These are phyloP conservation scores for Rhysida immarginata DNA, from an alignment of 1,140 invertebrate genomes.

Conservation along the genomic window DNA sequence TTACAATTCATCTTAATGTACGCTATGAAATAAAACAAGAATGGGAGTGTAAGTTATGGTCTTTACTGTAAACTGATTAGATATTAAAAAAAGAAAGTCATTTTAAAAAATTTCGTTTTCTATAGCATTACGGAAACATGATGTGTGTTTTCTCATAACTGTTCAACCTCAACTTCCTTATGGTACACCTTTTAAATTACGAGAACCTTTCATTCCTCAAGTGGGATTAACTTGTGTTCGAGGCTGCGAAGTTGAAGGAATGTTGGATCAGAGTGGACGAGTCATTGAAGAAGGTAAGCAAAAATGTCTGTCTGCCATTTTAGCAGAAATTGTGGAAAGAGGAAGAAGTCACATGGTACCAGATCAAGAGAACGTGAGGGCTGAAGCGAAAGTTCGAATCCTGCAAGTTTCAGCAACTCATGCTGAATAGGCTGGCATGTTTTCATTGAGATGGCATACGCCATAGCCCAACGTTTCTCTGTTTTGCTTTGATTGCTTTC, in stretches of 20 bases:
- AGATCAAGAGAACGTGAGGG: too few species aligned
- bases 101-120: background rate
- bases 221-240: slow-evolving; percentile 80
- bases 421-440: too few species aligned
- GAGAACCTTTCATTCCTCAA: slow-evolving; percentile 71
- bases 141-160: slow-evolving; percentile 91
- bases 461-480: too few species aligned
- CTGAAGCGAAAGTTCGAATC: too few species aligned
- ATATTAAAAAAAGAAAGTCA: too few species aligned
- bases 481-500: too few species aligned
- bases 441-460: too few species aligned
- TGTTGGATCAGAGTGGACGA: slow-evolving; percentile 88
- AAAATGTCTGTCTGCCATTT: slow-evolving; percentile 19
- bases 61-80: background rate
- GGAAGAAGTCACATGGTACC: too few species aligned
- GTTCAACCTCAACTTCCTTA: slow-evolving; percentile 67
- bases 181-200: slow-evolving; percentile 66
- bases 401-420: too few species aligned
- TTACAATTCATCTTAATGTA: slow-evolving; percentile 80
- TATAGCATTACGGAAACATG: slow-evolving; percentile 72
- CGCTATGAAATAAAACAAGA: slow-evolving; percentile 82
- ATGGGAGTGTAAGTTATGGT: slow-evolving; percentile 76
- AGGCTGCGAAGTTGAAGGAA: slow-evolving; percentile 96
- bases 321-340: too few species aligned
- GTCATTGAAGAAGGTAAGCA: slow-evolving; percentile 77